These are phyloP conservation scores for Centropyge bicolor DNA, from an alignment of 2,797 vertebrate genomes.

Conservation along the genomic window DNA sequence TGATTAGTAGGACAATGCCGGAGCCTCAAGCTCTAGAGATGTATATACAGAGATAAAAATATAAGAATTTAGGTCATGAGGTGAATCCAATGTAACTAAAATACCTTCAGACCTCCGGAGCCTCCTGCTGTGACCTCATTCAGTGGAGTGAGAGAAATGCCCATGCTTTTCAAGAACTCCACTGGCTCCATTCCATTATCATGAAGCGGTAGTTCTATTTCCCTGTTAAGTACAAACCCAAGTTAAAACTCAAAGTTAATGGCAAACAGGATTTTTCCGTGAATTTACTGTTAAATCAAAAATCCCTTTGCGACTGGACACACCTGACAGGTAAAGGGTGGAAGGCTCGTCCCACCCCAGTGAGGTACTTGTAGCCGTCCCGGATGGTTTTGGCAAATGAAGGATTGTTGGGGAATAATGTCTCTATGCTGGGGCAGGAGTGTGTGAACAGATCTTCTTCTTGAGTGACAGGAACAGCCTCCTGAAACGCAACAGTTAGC, in stretches of 20 bases:
- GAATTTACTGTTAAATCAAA: not conserved
- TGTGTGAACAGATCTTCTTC: constrained; percentile 85
- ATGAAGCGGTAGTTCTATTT: constrained; percentile 86
- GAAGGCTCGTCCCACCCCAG: constrained; percentile 84
- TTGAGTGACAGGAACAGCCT: constrained; percentile 46
- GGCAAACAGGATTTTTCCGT: not conserved
- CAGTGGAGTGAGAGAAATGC: constrained; percentile 85
- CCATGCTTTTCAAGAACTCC: constrained; percentile 89
- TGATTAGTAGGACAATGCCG: too few species aligned
- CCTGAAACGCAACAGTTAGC: constrained; percentile 59
- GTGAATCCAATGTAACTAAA: not conserved
- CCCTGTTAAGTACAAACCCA: constrained; percentile 67
- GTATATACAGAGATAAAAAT: not conserved
- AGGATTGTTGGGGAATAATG: constrained; percentile 89
- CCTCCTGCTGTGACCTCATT: constrained; percentile 71
- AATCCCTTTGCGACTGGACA: not conserved
- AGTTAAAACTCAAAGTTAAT: constrained; percentile 16
- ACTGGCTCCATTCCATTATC: constrained; percentile 86
- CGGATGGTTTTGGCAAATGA: constrained; percentile 88
- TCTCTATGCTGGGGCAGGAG: constrained; percentile 88
- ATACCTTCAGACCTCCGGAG: constrained; percentile 52
- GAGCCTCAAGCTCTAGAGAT: not conserved
- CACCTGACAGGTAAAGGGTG: constrained; percentile 81
- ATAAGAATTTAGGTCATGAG: not conserved
- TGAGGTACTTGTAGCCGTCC: constrained; percentile 89